Conservation (phyloP, 2,797 vertebrate species). For the Enteromius trimaculatus region DNA sequence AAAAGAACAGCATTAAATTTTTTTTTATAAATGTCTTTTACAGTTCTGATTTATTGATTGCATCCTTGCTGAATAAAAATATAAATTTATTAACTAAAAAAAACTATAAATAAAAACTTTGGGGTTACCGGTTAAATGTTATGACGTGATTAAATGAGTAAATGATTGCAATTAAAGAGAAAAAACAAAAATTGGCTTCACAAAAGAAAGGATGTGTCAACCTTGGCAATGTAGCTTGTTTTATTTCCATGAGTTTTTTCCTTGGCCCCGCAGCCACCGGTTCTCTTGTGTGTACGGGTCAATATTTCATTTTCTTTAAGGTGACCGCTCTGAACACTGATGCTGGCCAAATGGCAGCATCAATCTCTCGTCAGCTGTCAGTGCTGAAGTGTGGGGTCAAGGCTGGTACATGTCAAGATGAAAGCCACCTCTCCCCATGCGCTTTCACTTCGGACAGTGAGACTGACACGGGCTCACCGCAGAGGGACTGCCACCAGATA, state of each 20-base stretch:
- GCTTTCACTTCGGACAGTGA: constrained; percentile 73
- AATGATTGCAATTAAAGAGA: background rate
- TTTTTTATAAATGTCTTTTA: background rate
- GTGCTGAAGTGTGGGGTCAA: constrained; percentile 72
- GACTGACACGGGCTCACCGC: constrained; percentile 69
- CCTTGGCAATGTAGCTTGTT: constrained; percentile 28
- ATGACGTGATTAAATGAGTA: background rate
- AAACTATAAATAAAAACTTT: background rate
- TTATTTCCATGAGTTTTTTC: constrained; percentile 46
- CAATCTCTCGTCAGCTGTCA: constrained; percentile 82
- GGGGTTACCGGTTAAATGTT: background rate
- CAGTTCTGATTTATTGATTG: background rate
- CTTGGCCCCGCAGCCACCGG: constrained; percentile 59
- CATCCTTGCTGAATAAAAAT: background rate
- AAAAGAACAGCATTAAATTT: background rate
- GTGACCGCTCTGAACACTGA: constrained; percentile 65
- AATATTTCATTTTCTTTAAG: constrained; percentile 66
- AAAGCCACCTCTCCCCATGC: constrained; percentile 75
- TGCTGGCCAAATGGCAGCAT: constrained; percentile 74
- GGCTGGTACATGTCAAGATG: constrained; percentile 76
- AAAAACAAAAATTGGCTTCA: background rate
- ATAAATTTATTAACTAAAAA: background rate
- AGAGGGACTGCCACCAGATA: constrained; percentile 71
- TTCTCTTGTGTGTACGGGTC: constrained; percentile 66
- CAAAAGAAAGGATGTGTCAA: constrained; percentile 14